Evolutionary conservation across 2,888 invertebrate genomes (phyloP), one percentile per base, ranked within the genome.

Genomic region (Polyommatus iphigenia): DNA sequence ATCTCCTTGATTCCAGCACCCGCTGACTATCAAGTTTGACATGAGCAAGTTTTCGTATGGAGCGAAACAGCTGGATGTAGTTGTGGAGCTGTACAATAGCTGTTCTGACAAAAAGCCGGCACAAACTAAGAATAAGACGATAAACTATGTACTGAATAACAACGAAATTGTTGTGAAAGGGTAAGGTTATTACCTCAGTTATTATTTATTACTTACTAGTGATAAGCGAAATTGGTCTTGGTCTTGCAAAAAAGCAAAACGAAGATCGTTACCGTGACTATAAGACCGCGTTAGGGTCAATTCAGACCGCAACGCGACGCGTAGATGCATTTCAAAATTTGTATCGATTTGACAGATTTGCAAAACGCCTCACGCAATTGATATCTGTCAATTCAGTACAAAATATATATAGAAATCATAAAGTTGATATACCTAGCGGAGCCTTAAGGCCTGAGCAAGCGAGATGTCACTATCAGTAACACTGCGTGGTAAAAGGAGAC

Each of bases 1-100:
- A 36, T 1, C 2, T 20, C 18, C 18, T 54, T 32, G 24, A 36
- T 86, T 86, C 41, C 81, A 89, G 89, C 62, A 82, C 46, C 46
- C 57, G 8, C 82, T 87, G 77, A 76, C 83, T 0, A 79, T 89
- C 4, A 10, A 78, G 0, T 76, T 90, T 3, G 82, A 85, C 41
- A 86, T 87, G 87, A 85, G 82, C 0, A 82, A 78, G 8, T 80
- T 83, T 0, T 83, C 79, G 0, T 87, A 82, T 71, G 57, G 78
- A 0, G 81, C 85, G 10, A 36, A 80, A 29, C 46, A 79, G 0
- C 77, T 89, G 7, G 5, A 71, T 0, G 79, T 88, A 0, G 54
- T 81, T 15, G 85, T 82, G 0, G 10, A 46, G 15, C 79, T 89
- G 0, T 83, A 81, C 32, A 83, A 86, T 8, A 84, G 80, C 20